Evolutionary conservation across 2,797 vertebrate species (phyloP).

Genomic region (Acanthornis magna): DNA sequence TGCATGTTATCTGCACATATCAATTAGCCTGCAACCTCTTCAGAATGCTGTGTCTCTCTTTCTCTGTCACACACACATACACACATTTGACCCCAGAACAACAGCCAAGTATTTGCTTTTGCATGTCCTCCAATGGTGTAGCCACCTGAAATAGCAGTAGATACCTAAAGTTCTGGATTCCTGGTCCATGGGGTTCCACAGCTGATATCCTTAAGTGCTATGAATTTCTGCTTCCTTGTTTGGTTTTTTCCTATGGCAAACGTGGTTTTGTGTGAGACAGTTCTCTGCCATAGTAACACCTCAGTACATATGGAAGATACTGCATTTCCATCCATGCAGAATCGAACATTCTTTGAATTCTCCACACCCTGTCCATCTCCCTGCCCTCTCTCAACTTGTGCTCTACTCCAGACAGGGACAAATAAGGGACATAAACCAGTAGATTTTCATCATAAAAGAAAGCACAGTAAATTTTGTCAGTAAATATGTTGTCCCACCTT

Average conservation of each 20-base stretch:
- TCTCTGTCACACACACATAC: background rate
- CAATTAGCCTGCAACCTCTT: background rate
- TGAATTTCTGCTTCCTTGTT: background rate
- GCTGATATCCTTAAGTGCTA: background rate
- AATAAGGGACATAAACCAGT: background rate
- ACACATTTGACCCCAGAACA: background rate
- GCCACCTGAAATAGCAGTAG: background rate
- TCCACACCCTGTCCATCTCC: background rate
- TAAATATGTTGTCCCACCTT: background rate
- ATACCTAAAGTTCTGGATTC: background rate
- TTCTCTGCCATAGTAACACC: background rate
- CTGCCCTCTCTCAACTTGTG: background rate
- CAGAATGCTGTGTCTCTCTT: background rate
- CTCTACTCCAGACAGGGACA: background rate
- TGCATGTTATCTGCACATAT: background rate
- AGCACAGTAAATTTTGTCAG: background rate
- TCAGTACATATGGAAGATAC: background rate
- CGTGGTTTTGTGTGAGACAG: background rate
- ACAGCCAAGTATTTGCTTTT: background rate
- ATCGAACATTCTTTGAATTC: background rate
- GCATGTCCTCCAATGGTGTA: background rate
- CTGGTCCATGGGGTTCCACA: background rate
- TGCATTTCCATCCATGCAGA: background rate
- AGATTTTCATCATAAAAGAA: background rate
- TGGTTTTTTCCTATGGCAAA: background rate